phyloP scores from a whole-genome alignment of 2,113 vertebrate species.

The Numida meleagris region DNA sequence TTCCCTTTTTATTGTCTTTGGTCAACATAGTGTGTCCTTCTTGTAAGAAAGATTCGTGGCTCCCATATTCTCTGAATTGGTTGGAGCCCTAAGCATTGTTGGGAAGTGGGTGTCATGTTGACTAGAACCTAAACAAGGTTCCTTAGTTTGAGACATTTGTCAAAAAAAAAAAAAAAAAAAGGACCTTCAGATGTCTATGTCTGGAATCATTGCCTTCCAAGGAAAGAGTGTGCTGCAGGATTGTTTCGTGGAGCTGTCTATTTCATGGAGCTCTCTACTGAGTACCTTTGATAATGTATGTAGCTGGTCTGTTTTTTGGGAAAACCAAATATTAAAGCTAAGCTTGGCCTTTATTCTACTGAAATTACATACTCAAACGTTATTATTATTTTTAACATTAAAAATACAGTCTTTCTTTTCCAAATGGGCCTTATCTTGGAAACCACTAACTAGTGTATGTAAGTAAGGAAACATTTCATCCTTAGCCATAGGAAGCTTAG shows the following conservation, averaged over 20 bases:
- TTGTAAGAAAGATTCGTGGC: neutral
- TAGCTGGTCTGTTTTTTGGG: neutral
- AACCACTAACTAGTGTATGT: neutral
- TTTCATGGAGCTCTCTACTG: neutral
- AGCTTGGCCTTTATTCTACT: neutral
- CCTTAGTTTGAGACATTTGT: neutral
- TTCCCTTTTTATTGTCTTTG: neutral
- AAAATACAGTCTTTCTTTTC: neutral
- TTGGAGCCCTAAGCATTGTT: neutral
- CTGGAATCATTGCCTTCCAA: neutral
- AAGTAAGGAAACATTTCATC: neutral
- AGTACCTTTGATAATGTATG: neutral
- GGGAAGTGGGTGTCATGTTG: neutral
- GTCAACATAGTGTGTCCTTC: neutral
- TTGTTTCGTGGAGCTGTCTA: accelerated
- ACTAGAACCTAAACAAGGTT: neutral
- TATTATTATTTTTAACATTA: neutral
- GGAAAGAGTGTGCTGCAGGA: neutral
- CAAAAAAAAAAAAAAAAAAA: neutral
- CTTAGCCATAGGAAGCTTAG: neutral
- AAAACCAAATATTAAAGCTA: neutral
- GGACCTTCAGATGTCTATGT: neutral
- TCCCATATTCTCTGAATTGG: neutral
- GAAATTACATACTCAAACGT: neutral
- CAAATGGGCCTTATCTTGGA: neutral